phyloP scores from a whole-genome alignment of 1,140 invertebrate genomes.

The Rhopalosiphum maidis region DNA sequence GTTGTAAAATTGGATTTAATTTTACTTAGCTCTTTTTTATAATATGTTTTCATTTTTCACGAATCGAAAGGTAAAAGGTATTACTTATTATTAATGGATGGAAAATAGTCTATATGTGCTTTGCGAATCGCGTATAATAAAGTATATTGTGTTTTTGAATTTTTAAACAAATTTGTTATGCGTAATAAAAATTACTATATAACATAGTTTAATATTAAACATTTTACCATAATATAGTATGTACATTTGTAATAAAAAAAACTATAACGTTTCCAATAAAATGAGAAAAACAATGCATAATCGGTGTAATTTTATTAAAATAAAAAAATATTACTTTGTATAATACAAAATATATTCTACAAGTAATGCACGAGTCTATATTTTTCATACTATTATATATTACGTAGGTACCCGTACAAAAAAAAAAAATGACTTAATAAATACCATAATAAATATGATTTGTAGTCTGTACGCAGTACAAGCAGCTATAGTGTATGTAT shows the following conservation, averaged over 20 bases:
- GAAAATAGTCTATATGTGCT: too few species aligned
- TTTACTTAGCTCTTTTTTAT: not conserved
- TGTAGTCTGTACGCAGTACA: not conserved
- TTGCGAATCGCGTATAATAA: too few species aligned
- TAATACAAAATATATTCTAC: not conserved
- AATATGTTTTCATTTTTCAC: not conserved
- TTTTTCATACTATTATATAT: not conserved
- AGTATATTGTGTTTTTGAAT: not conserved
- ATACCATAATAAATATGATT: not conserved
- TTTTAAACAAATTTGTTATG: not conserved
- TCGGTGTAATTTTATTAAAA: not conserved
- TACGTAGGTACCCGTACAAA: not conserved
- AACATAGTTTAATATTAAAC: too few species aligned
- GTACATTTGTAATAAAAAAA: not conserved
- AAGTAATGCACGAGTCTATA: not conserved
- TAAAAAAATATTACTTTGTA: not conserved
- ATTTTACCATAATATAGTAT: not conserved
- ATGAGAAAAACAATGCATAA: not conserved
- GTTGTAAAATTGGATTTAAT: not conserved
- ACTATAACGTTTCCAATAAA: not conserved
- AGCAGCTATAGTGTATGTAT: too few species aligned
- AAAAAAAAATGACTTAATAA: not conserved
- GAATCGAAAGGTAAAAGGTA: not conserved
- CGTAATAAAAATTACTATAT: not conserved
- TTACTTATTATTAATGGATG: too few species aligned